Percentiles rank a stretch among this genome's conserved stretches.
Evolutionary conservation across 2,888 invertebrate genomes (phyloP).

Genomic region (Vanessa cardui): DNA sequence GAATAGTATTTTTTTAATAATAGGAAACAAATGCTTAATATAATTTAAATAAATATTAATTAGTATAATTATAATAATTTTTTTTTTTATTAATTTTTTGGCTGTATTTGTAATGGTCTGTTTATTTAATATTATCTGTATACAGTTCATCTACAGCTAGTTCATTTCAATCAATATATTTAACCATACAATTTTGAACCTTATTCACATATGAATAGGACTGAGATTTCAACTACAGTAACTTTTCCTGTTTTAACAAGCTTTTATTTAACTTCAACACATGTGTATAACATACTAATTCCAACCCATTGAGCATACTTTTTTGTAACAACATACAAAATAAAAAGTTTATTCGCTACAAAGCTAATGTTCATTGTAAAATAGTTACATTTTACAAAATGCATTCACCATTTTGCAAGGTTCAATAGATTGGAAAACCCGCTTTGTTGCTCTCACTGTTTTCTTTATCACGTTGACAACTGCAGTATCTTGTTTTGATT

Average conservation of each 20-base stretch:
- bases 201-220: background rate
- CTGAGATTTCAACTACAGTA: background rate
- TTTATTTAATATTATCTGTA: background rate
- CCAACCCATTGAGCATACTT: too few species aligned
- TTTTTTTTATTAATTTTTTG: too few species aligned
- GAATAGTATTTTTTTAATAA: too few species aligned
- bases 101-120: background rate
- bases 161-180: background rate
- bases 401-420: background rate
- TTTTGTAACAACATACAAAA: too few species aligned
- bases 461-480: background rate
- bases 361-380: too few species aligned
- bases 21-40: too few species aligned
- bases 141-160: too few species aligned
- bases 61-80: too few species aligned
- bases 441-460: background rate
- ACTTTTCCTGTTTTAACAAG: background rate
- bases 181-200: background rate
- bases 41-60: too few species aligned
- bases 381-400: background rate
- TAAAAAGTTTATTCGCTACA: too few species aligned
- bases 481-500: background rate
- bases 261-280: too few species aligned
- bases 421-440: conserved; percentile 18
- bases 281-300: too few species aligned